phyloP scores from a whole-genome alignment of 2,888 invertebrate genomes.

The Augiades crinisus region DNA sequence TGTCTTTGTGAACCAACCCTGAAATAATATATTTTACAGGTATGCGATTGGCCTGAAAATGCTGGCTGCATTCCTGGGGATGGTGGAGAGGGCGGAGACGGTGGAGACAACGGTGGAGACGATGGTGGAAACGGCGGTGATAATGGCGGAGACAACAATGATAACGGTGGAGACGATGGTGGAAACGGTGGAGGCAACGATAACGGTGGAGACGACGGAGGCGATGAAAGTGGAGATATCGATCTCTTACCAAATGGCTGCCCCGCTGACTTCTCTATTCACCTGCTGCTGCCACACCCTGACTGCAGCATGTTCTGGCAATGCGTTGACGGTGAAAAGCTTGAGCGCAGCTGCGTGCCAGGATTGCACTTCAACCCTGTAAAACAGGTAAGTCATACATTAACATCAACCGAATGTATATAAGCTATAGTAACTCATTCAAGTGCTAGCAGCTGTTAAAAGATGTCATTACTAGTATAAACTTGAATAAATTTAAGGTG shows the following conservation, averaged over 20 bases:
- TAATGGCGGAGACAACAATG: not conserved
- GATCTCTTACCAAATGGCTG: constrained; percentile 38
- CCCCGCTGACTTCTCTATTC: constrained; percentile 37
- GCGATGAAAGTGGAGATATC: constrained; percentile 15
- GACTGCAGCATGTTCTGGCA: constrained; percentile 45
- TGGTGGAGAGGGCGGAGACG: not conserved
- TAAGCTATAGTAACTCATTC: no score
- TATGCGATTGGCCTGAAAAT: constrained; percentile 19
- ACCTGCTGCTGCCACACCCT: constrained; percentile 42
- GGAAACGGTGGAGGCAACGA: not conserved
- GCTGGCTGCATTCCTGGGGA: no score
- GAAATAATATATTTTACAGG: constrained; percentile 4
- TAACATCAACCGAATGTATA: not conserved
- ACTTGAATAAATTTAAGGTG: no score
- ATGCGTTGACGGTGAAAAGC: constrained; percentile 39
- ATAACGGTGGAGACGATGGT: not conserved
- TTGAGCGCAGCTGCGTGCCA: constrained; percentile 31
- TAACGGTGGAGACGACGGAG: constrained; percentile 6
- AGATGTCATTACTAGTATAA: no score
- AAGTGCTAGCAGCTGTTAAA: no score
- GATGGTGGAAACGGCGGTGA: constrained; percentile 18
- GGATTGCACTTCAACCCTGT: constrained; percentile 40
- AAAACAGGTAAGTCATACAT: constrained; percentile 23
- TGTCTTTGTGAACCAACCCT: no score
- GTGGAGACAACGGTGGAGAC: constrained; percentile 6